phyloP scores from a whole-genome alignment of 2,113 vertebrate genomes.

The Nestor notabilis region DNA sequence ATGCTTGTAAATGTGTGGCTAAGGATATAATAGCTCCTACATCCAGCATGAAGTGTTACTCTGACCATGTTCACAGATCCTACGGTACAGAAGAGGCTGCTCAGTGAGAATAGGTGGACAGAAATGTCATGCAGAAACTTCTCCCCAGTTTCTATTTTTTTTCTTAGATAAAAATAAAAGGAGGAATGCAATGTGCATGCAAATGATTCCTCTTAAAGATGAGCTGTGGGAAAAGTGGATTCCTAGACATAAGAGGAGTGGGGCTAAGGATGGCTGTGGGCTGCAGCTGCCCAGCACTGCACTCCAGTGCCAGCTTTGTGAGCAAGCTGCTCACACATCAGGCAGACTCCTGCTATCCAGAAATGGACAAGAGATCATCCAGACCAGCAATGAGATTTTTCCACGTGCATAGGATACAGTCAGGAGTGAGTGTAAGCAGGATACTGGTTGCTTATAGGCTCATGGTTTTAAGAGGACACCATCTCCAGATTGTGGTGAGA shows the following conservation, averaged over 20 bases:
- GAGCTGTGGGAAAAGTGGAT: not conserved
- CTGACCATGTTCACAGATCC: not conserved
- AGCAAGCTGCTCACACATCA: not conserved
- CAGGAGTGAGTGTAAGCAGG: not conserved
- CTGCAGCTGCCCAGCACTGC: not conserved
- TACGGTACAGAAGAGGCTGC: not conserved
- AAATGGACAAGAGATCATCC: not conserved
- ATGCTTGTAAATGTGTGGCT: not conserved
- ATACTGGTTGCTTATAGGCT: not conserved
- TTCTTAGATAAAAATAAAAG: not conserved
- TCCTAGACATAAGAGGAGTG: not conserved
- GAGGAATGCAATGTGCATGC: not conserved
- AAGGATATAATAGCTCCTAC: not conserved
- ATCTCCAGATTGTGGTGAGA: not conserved
- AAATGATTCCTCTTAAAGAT: not conserved
- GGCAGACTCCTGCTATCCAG: not conserved
- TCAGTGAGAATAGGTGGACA: not conserved
- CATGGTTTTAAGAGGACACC: not conserved
- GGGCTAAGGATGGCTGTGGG: not conserved
- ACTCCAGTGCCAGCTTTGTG: not conserved
- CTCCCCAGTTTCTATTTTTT: not conserved
- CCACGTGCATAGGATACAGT: not conserved
- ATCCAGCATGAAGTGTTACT: not conserved
- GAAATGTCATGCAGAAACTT: not conserved
- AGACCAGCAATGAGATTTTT: not conserved